Base-by-base conservation (phyloP, 2,113 vertebrate genomes). In the Lasiurus borealis region DNA sequence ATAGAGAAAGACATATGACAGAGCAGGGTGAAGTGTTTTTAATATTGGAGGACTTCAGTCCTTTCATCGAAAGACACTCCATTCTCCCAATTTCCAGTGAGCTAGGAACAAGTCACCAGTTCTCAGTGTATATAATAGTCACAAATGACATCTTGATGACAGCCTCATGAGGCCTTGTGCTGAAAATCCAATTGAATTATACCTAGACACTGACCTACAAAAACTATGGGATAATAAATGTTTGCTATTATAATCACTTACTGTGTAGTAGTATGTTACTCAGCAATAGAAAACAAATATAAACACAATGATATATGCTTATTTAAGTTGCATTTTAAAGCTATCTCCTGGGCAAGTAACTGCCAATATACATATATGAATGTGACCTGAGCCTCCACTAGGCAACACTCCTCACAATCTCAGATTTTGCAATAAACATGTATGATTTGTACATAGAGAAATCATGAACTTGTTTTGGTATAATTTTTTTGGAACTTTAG, bases 1-100 rank as follows among this genome's bases (percentile, higher is more conserved):
- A 0, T 13, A 6, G 18, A 40, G 4, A 69, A 19, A 77, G 2
- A 5, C 6, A 34, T 2, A 19, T 40, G 23, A 6, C 9, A 84
- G n/a, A 40, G 27, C 14, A 5, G 0, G 2, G 23, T 21, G 5
- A 0, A 6, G 50, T 52, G 1, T 64, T 5, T 44, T 1, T 19
- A 29, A 48, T n/a, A 50, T 23, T 10, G 21, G 31, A 85, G 44
- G 12, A 4, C 6, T 29, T 6, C 4, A 46, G 5, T 46, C 66
- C 23, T 31, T 5, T 2, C 15, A 0, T 50, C 2, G 7, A 31
- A 46, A 78, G 11, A 57, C n/a, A 68, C n/a, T 52, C 14, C 68
- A 6, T 69, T 88, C 27, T 77, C 1, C 52, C 27, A 78, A 48
- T 4, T 4, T 0, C 25, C 23, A 40, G 8, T 29, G 48, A 77